Conservation (phyloP, 2,888 invertebrate species). For the Hypsopygia costalis region DNA sequence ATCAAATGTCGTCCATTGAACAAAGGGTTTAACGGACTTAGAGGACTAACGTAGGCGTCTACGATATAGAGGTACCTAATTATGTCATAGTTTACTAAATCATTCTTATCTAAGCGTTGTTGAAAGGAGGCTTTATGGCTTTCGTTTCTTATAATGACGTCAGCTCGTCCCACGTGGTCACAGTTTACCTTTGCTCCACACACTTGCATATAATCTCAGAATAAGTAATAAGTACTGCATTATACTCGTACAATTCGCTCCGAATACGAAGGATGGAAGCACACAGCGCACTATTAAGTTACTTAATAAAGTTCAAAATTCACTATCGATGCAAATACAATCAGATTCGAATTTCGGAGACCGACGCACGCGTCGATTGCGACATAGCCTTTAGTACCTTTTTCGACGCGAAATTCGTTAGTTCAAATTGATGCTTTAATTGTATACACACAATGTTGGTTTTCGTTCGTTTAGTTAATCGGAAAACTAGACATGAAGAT, state of each 20-base stretch:
- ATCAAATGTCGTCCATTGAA: too few relatives aligned
- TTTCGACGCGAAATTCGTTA: slow-evolving; percentile 38
- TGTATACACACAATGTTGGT: slow-evolving; percentile 25
- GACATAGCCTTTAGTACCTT: slow-evolving; percentile 45
- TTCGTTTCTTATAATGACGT: slow-evolving; percentile 45
- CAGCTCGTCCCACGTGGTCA: slow-evolving; percentile 52
- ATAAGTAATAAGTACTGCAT: too few relatives aligned
- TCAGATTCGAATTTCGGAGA: slow-evolving; percentile 30
- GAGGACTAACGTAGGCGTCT: slow-evolving; percentile 1
- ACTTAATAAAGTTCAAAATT: slow-evolving; percentile 33
- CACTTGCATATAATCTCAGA: too few relatives aligned
- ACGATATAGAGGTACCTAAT: slow-evolving; percentile 15
- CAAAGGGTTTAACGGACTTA: too few relatives aligned
- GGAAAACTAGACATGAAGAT: slow-evolving; percentile 46
- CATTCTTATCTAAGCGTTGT: slow-evolving; percentile 27
- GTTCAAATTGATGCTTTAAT: slow-evolving; percentile 23
- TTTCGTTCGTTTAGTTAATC: slow-evolving; percentile 13
- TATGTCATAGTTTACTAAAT: slow-evolving; percentile 29
- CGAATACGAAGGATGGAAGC: slow-evolving; percentile 10
- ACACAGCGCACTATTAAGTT: slow-evolving; percentile 1
- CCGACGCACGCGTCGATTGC: slow-evolving; percentile 68
- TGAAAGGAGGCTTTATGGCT: slow-evolving; percentile 26
- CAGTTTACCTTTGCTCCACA: slow-evolving; percentile 18
- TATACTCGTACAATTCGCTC: slow-evolving; percentile 28
- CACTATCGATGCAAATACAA: slow-evolving; percentile 15